Conservation (phyloP, 2,888 invertebrate species). For the Meandrusa payeni region DNA sequence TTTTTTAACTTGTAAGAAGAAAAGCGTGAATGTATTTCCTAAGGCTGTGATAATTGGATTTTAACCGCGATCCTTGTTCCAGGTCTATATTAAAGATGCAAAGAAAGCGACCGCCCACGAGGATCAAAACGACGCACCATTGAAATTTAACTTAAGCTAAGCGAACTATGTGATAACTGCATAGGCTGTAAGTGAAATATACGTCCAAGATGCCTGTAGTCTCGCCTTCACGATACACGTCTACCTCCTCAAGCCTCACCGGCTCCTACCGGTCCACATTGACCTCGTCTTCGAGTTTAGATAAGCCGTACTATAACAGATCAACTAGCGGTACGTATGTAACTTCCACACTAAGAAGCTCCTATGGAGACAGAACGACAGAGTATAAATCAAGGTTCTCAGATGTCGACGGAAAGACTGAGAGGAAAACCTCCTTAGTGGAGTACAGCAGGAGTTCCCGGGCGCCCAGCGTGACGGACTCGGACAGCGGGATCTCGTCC, state of each 20-base stretch:
- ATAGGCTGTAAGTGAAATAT: slow-evolving; percentile 26
- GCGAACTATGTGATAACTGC: slow-evolving; percentile 31
- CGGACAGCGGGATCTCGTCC: slow-evolving; percentile 66
- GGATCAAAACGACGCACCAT: slow-evolving; percentile 42
- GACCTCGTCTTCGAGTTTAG: slow-evolving; percentile 69
- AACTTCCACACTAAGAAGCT: slow-evolving; percentile 51
- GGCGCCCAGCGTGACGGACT: slow-evolving; percentile 70
- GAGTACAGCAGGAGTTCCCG: slow-evolving; percentile 60
- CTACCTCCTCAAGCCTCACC: slow-evolving; percentile 66
- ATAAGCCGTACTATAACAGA: slow-evolving; percentile 79
- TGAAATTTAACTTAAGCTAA: slow-evolving; percentile 29
- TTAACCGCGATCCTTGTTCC: slow-evolving; percentile 41
- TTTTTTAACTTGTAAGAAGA: no score
- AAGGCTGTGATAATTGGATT: no score
- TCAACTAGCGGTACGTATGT: slow-evolving; percentile 66
- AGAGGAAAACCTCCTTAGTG: slow-evolving; percentile 60
- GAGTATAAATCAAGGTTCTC: slow-evolving; percentile 62
- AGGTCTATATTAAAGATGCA: slow-evolving; percentile 55
- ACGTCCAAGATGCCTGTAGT: slow-evolving; percentile 77
- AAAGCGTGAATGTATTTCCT: no score
- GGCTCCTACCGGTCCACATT: slow-evolving; percentile 72
- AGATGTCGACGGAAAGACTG: slow-evolving; percentile 65
- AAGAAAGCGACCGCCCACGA: slow-evolving; percentile 60
- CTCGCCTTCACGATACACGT: slow-evolving; percentile 75
- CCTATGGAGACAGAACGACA: slow-evolving; percentile 58